Evolutionary conservation across 2,797 vertebrate genomes (phyloP).

Genomic region (Catharus ustulatus): DNA sequence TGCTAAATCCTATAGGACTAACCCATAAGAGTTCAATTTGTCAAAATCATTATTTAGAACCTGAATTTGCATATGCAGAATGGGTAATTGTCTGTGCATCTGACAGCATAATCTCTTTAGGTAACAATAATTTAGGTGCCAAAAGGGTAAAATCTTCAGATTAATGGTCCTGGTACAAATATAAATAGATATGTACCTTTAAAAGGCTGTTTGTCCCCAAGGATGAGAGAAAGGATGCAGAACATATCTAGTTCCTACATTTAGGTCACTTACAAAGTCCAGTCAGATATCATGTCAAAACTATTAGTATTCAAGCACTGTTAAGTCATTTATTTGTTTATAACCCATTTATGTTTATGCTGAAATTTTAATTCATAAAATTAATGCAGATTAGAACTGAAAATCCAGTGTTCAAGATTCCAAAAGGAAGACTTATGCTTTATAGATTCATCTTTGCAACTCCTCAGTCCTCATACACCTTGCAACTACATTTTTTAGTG

Average conservation of each 20-base stretch:
- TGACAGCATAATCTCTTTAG: neutral
- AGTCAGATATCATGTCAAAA: neutral
- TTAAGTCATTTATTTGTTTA: neutral
- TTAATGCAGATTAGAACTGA: neutral
- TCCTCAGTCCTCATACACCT: neutral
- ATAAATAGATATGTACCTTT: neutral
- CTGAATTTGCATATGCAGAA: neutral
- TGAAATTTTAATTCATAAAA: neutral
- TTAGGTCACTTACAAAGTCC: neutral
- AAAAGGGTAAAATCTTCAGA: neutral
- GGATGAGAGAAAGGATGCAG: neutral
- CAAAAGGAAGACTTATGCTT: neutral
- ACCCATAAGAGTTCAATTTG: neutral
- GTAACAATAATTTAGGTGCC: neutral
- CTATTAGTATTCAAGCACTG: neutral
- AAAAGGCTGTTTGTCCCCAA: neutral
- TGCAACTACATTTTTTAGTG: neutral
- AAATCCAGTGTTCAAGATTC: neutral
- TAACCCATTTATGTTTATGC: neutral
- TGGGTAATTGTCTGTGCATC: neutral
- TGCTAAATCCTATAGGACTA: neutral
- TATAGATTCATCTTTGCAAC: neutral
- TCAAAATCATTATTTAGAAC: neutral
- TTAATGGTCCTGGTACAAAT: neutral
- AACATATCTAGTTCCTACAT: neutral